A percentile compares a stretch with the other conserved stretches of the same genome.
Evolutionary conservation across 2,888 invertebrate genomes (phyloP).

Genomic region (Drosophila aldrichi): DNA sequence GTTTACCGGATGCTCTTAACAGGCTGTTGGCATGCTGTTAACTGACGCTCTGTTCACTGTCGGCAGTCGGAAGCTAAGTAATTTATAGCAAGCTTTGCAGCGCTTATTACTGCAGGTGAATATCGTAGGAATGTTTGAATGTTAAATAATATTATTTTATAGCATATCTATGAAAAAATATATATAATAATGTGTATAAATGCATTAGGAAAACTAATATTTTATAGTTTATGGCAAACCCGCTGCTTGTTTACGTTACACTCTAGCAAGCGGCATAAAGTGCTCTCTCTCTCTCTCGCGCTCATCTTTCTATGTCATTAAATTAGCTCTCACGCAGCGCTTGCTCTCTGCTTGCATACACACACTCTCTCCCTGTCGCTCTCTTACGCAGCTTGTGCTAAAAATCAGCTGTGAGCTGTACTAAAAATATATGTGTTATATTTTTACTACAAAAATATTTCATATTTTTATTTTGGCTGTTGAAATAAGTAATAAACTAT

Average conservation of each 20-base stretch:
- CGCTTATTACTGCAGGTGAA: background rate
- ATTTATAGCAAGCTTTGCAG: constrained; percentile 51
- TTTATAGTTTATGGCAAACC: constrained; percentile 58
- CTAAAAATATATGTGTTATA: constrained; percentile 48
- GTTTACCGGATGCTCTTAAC: constrained; percentile 42
- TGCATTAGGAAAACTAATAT: background rate
- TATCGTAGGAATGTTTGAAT: too few species aligned
- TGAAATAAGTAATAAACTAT: too few species aligned
- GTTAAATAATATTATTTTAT: accelerated
- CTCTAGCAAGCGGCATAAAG: constrained; percentile 37
- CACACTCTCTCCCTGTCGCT: constrained; percentile 4
- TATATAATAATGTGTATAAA: too few species aligned
- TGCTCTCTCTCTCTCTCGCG: constrained; percentile 11
- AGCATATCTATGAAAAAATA: background rate
- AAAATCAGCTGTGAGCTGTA: constrained; percentile 62
- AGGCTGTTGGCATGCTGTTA: constrained; percentile 1
- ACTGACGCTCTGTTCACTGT: constrained; percentile 5
- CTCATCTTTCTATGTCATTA: constrained; percentile 26
- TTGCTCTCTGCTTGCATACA: constrained; percentile 44
- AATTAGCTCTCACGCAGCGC: constrained; percentile 49
- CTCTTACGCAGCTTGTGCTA: constrained; percentile 63
- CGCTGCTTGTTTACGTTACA: constrained; percentile 65
- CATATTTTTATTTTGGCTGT: background rate
- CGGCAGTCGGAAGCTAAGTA: background rate
- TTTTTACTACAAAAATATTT: constrained; percentile 5